These are phyloP conservation scores for Vollenhovia emeryi DNA, from an alignment of 1,140 invertebrate genomes.

Conservation along the genomic window DNA sequence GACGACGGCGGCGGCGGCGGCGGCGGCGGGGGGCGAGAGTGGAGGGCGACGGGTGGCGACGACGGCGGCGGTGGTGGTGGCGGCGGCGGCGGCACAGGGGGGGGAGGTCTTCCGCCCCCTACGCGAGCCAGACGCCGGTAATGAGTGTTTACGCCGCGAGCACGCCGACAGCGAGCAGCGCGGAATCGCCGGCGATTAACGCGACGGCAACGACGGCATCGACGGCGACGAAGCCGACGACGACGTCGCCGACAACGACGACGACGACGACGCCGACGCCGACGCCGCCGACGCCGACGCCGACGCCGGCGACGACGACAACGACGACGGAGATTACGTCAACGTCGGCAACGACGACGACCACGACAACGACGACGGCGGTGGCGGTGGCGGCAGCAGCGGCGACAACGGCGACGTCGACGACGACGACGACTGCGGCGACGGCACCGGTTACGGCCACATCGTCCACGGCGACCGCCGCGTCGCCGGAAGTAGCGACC, in stretches of 20 bases:
- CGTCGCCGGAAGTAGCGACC: conserved; percentile 80
- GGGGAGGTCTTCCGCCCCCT: conserved; percentile 67
- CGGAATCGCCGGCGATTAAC: conserved; percentile 33
- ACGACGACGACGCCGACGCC: conserved; percentile 60
- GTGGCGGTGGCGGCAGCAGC: neutral
- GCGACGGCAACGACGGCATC: conserved; percentile 11
- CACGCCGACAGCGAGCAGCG: conserved; percentile 63
- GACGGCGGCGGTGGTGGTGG: conserved; percentile 34
- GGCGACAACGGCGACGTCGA: neutral
- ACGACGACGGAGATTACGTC: conserved; percentile 17
- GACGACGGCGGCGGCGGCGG: conserved; percentile 24
- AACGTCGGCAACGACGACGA: conserved; percentile 1
- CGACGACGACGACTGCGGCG: conserved; percentile 55
- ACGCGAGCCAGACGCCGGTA: conserved; percentile 69
- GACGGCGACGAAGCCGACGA: neutral
- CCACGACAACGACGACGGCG: neutral
- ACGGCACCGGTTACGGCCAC: conserved; percentile 49
- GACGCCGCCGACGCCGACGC: neutral
- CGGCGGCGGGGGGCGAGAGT: conserved; percentile 6
- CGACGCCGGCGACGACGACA: conserved; percentile 5
- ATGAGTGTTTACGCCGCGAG: conserved; percentile 72
- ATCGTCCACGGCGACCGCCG: conserved; percentile 70
- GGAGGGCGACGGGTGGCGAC: conserved; percentile 28
- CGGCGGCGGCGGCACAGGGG: conserved; percentile 51
- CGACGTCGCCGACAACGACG: conserved; percentile 2